Percentiles rank a stretch among this genome's conserved stretches.
phyloP scores from a whole-genome alignment of 2,797 vertebrate genomes.

The Clarias fuscus region DNA sequence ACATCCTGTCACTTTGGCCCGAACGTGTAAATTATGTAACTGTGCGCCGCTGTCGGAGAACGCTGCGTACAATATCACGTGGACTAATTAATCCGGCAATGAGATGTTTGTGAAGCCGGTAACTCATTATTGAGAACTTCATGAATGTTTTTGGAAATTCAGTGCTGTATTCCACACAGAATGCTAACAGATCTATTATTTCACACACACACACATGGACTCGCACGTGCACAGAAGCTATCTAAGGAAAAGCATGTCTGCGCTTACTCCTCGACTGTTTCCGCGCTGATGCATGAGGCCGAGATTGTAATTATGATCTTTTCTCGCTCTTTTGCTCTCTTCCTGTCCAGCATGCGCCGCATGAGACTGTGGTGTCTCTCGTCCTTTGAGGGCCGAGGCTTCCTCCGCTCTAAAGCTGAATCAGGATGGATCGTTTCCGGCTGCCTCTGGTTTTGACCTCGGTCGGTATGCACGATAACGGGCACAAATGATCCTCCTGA shows the following conservation, averaged over 20 bases:
- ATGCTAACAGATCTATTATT: slow-evolving; percentile 12
- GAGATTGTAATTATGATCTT: slow-evolving; percentile 55
- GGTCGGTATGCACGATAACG: background rate
- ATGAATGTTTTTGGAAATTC: background rate
- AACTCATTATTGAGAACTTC: background rate
- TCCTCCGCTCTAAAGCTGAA: background rate
- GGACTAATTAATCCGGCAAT: slow-evolving; percentile 16
- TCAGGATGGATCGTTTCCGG: slow-evolving; percentile 5
- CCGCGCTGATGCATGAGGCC: slow-evolving; percentile 33
- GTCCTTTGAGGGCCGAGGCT: slow-evolving; percentile 15
- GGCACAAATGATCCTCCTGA: background rate
- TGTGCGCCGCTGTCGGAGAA: background rate
- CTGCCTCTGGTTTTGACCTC: background rate
- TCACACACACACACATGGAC: background rate
- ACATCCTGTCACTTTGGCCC: background rate
- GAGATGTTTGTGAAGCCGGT: slow-evolving; percentile 16
- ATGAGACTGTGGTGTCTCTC: slow-evolving; percentile 13
- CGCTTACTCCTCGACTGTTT: slow-evolving; percentile 3
- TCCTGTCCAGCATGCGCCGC: background rate
- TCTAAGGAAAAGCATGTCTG: slow-evolving; percentile 18
- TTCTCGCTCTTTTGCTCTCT: background rate
- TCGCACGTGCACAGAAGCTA: slow-evolving; percentile 10
- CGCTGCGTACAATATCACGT: background rate
- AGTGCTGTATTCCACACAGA: slow-evolving; percentile 15
- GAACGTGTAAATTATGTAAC: background rate